Base-by-base conservation (phyloP, 37 sponge, comb jelly and placozoan species). In the Hormiphora californensis region DNA sequence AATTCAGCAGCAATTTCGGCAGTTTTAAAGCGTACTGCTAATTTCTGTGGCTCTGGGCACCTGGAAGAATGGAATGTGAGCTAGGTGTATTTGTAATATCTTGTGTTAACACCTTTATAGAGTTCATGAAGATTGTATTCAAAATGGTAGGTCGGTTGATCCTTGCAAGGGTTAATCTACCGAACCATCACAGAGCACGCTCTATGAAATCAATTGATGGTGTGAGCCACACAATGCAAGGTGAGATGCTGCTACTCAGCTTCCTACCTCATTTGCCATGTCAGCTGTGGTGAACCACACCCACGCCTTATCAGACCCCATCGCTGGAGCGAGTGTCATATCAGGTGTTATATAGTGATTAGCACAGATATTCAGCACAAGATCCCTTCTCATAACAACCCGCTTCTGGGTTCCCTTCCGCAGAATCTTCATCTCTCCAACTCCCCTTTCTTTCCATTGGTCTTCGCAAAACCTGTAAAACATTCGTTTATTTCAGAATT, bases 401-500 rank as follows among this genome's bases (percentile, higher is more conserved):
- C 94, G 88, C n/a, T 63, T 54, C 37, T 90, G 89, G 0, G 61
- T 55, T n/a, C 89, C 89, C 55, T 91, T 88, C 27, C 54, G 88
- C 17, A 92, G 51, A 0, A 96, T 90, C 87, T 94, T 96, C 43
- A 96, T 73, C 43, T 91, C 90, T 32, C 95, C 95, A 19, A 90
- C 36, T 15, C 95, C 95, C 49, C 95, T 73, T 53, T 94, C 95
- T 55, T 94, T 94, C 95, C 95, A 94, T 51, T 90, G 85, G 33
- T 86, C 73, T 11, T 27, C 37, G 36, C 67, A 65, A 39, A 65
- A 65, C 67, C 67, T 65, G 67, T n/a, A n/a, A n/a, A n/a, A n/a
- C n/a, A n/a, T n/a, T n/a, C n/a, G n/a, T n/a, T n/a, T n/a, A n/a
- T n/a, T n/a, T n/a, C n/a, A n/a, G n/a, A n/a, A n/a, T n/a, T n/a